These are phyloP conservation scores for Calameuta filiformis DNA, from an alignment of 2,888 invertebrate species.

Conservation along the genomic window DNA sequence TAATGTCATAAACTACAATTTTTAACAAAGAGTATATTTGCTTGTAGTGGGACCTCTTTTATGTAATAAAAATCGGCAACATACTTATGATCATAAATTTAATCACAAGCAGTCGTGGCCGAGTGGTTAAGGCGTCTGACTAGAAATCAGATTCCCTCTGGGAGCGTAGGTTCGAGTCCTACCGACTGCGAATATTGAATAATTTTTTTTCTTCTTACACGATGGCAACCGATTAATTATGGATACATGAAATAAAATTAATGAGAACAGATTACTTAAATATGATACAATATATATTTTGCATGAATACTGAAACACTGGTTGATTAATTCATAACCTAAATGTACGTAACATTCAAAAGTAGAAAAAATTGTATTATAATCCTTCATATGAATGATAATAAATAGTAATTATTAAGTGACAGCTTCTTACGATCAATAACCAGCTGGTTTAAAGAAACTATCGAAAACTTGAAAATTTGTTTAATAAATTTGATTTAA, in stretches of 20 bases:
- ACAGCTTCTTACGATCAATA: not conserved
- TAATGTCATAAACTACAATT: not conserved
- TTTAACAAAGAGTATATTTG: not conserved
- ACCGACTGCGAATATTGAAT: slow-evolving; percentile 75
- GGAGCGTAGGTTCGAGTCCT: slow-evolving; percentile 92
- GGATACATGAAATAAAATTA: not conserved
- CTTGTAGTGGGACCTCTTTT: not conserved
- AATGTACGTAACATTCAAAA: not conserved
- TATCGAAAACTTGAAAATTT: not conserved
- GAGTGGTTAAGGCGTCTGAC: slow-evolving; percentile 91
- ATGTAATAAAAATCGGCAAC: not conserved
- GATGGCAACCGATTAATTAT: not conserved
- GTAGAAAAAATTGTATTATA: not conserved
- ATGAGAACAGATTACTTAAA: not conserved
- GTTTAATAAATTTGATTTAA: not conserved
- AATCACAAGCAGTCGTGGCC: slow-evolving; percentile 78
- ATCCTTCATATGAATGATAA: not conserved
- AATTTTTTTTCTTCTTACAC: not conserved
- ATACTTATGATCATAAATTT: not conserved
- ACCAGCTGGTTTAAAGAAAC: not conserved
- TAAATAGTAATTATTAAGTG: not conserved
- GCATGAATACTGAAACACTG: not conserved
- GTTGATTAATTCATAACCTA: not conserved
- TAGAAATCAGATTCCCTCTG: slow-evolving; percentile 92
- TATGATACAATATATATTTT: not conserved